Evolutionary conservation across 2,888 invertebrate genomes (phyloP), one percentile per base, ranked within the genome.

Genomic region (Ectobius pallidus): DNA sequence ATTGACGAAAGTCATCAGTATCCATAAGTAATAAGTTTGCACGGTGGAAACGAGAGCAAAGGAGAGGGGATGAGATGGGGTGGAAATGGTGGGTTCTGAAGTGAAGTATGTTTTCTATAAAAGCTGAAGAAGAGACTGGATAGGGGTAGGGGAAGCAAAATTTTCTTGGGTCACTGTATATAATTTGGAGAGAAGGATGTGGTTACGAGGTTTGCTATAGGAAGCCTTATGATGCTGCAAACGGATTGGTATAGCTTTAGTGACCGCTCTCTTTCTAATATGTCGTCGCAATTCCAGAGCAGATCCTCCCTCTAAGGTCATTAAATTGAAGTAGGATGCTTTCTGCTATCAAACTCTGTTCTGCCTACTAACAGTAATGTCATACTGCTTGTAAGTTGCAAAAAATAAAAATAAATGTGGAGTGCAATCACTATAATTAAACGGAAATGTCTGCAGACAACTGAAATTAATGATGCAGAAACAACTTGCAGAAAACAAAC

Each of bases 21-120:
- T 77, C 77, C 77, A 77, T 77, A 77, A 77, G 77, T 76, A 75
- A 77, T 76, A 73, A 74, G 75, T 73, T 67, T 72, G 75, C 74
- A 61, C 68, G 75, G 76, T 11, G 52, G 49, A 18, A 52, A 32
- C 32, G 49, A 52, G 34, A 44, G 22, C 63, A 70, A 61, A 67
- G 58, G 69, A 70, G 70, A 78, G 77, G 79, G 79, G 80, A 78
- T 22, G 72, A 32, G 75, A 65, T 72, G 76, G 77, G 78, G 77
- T 78, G 79, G 81, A 81, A 81, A 82, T 81, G 78, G 75, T 74
- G 75, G 78, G 77, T 74, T 75, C 77, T 78, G 79, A n/a, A 69
- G 52, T 63, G 55, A 69, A 67, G 63, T 65, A 65, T 65, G 65
- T 65, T 65, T 65, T 65, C 65, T 65, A 65, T 65, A 34, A 70